A percentile compares a stretch with the other conserved stretches of the same genome.
Evolutionary conservation across 2,113 vertebrate species (phyloP).

Genomic region (Nanger granti): DNA sequence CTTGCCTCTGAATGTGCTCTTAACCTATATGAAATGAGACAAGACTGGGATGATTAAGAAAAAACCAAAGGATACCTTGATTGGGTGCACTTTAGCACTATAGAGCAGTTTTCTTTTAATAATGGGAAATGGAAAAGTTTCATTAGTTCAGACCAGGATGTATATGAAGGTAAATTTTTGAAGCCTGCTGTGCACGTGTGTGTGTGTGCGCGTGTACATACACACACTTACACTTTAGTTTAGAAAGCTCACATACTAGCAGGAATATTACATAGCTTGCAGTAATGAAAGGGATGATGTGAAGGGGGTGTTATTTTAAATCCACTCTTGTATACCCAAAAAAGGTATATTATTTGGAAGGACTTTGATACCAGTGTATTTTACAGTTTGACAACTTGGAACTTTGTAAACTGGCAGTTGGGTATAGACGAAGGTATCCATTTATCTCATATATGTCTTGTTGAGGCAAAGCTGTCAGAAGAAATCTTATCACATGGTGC

Average conservation of each 20-base stretch:
- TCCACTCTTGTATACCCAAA: slow-evolving; percentile 68
- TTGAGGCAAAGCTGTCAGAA: slow-evolving; percentile 87
- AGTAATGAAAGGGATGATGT: slow-evolving; percentile 38
- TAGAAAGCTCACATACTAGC: slow-evolving; percentile 21
- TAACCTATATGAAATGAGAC: slow-evolving; percentile 50
- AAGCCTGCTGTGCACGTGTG: neutral
- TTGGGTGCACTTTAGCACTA: slow-evolving; percentile 17
- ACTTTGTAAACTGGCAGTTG: slow-evolving; percentile 86
- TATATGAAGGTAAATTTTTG: slow-evolving; percentile 26
- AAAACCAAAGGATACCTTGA: slow-evolving; percentile 11
- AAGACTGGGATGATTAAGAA: slow-evolving; percentile 20
- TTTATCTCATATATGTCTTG: slow-evolving; percentile 86
- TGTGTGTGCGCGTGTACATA: neutral
- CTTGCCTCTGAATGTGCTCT: slow-evolving; percentile 49
- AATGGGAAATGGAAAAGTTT: slow-evolving; percentile 35
- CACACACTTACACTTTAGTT: neutral
- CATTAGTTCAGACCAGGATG: slow-evolving; percentile 28
- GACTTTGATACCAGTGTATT: slow-evolving; percentile 77
- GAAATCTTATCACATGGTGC: slow-evolving; percentile 87
- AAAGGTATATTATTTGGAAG: slow-evolving; percentile 74
- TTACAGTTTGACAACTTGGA: slow-evolving; percentile 84
- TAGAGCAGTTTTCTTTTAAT: slow-evolving; percentile 49
- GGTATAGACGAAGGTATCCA: slow-evolving; percentile 81
- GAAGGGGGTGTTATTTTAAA: slow-evolving; percentile 61
- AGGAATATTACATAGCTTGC: slow-evolving; percentile 53